Evolutionary conservation across 1,140 invertebrate genomes (phyloP), one percentile per base, ranked within the genome.

Genomic region (Gryon sp.): DNA sequence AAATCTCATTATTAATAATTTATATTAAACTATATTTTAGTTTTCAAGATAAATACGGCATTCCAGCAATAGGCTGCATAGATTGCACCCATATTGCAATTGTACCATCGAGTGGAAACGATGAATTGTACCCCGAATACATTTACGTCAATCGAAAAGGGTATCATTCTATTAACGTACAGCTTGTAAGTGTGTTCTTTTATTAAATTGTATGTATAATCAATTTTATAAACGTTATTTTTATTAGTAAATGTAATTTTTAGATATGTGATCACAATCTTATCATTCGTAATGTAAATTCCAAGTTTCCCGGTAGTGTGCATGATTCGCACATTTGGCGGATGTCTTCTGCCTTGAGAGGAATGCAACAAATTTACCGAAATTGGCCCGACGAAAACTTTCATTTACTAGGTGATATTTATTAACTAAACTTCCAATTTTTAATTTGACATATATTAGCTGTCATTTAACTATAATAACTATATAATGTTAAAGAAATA

Each of bases 241-340:
- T n/a, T n/a, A n/a, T n/a, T n/a, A n/a, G n/a, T n/a, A n/a, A n/a
- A n/a, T n/a, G n/a, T n/a, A n/a, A 40, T 18, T 53, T 34, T 1
- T 16, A 60, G 41, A 46, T 60, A 9, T 60, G 55, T 18, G 55
- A 60, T 12, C 9, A 5, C 11, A 24, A 60, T 46, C 16, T 60
- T 11, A 22, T 4, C 3, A 46, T 60, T 1, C 20, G 8, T 5
- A 34, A 60, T 24, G 40, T 60, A 12, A 60, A 60, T 46, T 40
- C 55, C 1, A 45, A 20, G 24, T 60, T 45, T 19, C 41, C 41
- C 6, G 41, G 55, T 5, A 46, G 40, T 15, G 40, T 36, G 1
- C 55, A 60, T 18, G 40, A 60, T 36, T 45, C 55, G 16, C 24
- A 60, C 11, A 60, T 60, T 18, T 60, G 55, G 55, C 32, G 9